Base-by-base conservation (phyloP, 1,140 invertebrate genomes). In the Pogonus chalceus region DNA sequence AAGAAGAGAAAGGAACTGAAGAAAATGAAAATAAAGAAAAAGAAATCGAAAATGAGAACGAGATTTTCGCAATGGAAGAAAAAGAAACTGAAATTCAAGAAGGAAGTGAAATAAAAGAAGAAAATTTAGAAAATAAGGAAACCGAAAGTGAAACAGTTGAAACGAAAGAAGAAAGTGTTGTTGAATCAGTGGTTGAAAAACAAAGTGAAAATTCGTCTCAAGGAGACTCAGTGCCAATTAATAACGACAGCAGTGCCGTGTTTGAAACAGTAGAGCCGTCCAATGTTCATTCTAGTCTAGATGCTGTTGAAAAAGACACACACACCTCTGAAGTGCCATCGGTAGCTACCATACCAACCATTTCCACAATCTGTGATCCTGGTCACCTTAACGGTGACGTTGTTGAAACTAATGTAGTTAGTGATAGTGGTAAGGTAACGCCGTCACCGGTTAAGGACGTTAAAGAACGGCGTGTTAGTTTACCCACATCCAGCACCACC, bases 321-420 rank as follows among this genome's bases (percentile, higher is more conserved):
- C 62, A 66, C 62, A 69, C 77, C 64, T 53, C 56, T 65, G 72
- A 76, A 74, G 75, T 75, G 68, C 73, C 76, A 67, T 76, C 75
- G 62, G 73, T 76, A 57, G 77, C 80, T 60, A 81, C 82, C 72
- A 83, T 84, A 58, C 77, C 81, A 65, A 81, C 82, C 59, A 84
- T 85, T 73, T 83, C 82, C 57, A 83, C 81, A 62, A 82, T 83
- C 65, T 84, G 82, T 76, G 83, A 85, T 77, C 75, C 74, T 66
- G 74, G 69, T 70, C 69, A 75, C 68, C 66, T 69, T 64, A 59
- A 65, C 65, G 69, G 70, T 56, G 67, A 62, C 69, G 68, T 73
- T 67, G 70, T 70, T 72, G 64, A 73, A 70, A 72, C 64, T 61
- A 65, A 69, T 72, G 71, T 59, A 67, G 61, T 64, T 66, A 71